phyloP scores from a whole-genome alignment of 1,140 invertebrate species.

The Lerema accius region DNA sequence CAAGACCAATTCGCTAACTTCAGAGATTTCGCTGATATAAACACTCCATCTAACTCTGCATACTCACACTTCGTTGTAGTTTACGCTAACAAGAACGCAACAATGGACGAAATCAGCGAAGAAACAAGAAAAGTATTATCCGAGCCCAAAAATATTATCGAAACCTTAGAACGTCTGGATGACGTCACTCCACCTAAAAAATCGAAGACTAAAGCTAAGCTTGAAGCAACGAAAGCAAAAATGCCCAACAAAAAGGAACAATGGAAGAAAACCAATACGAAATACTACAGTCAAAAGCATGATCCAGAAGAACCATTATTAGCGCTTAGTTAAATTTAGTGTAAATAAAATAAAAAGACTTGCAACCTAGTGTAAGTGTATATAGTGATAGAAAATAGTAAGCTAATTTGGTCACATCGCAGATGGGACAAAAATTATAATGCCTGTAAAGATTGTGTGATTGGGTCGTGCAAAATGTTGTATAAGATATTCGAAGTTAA shows the following conservation, averaged over 20 bases:
- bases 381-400: constrained; percentile 59
- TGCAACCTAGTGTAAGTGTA: constrained; percentile 65
- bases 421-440: constrained; percentile 59
- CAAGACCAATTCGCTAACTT: constrained; percentile 93
- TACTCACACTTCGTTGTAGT: constrained; percentile 92
- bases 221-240: constrained; percentile 75
- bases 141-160: constrained; percentile 91
- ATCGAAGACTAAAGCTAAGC: constrained; percentile 85
- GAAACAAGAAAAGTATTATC: constrained; percentile 74
- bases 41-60: constrained; percentile 90
- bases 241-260: constrained; percentile 71
- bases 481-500: constrained; percentile 14
- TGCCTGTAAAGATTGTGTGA: constrained; percentile 57
- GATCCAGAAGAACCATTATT: constrained; percentile 76
- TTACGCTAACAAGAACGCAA: constrained; percentile 89
- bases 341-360: constrained; percentile 67
- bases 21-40: constrained; percentile 94
- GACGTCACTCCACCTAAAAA: constrained; percentile 84
- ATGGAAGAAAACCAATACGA: constrained; percentile 71
- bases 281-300: constrained; percentile 67
- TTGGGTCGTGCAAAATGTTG: constrained; percentile 32
- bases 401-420: constrained; percentile 52
- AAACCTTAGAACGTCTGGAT: constrained; percentile 87
- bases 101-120: constrained; percentile 76
- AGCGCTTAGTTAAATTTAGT: constrained; percentile 77